Percentiles rank a stretch among this genome's conserved stretches.
These are phyloP conservation scores for Pheucticus melanocephalus DNA, from an alignment of 2,113 vertebrate genomes.

Conservation along the genomic window DNA sequence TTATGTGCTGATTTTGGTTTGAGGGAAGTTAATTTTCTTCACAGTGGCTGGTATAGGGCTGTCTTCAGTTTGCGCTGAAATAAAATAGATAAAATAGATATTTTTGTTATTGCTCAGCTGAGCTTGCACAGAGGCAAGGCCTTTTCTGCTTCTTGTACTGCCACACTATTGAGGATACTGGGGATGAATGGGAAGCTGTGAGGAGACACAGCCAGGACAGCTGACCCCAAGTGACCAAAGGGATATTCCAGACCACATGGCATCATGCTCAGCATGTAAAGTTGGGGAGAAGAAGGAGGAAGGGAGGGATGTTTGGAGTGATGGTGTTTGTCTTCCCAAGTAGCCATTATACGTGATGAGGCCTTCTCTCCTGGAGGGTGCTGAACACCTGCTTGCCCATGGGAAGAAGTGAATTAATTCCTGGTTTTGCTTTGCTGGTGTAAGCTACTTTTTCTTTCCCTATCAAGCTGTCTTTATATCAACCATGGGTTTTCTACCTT, in stretches of 20 bases:
- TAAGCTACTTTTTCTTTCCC: neutral
- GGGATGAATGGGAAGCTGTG: neutral
- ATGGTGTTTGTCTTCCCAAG: neutral
- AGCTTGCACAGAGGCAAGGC: neutral
- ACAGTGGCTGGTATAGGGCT: neutral
- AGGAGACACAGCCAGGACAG: neutral
- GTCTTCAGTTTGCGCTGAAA: neutral
- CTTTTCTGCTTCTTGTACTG: neutral
- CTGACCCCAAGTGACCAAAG: neutral
- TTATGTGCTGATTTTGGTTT: neutral
- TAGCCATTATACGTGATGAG: neutral
- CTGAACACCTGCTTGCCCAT: neutral
- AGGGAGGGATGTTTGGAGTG: neutral
- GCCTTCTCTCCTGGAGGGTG: neutral
- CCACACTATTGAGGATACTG: accelerated
- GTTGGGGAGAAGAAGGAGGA: neutral
- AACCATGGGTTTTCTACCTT: neutral
- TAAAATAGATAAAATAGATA: neutral
- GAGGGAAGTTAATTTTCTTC: neutral
- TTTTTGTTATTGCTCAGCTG: neutral
- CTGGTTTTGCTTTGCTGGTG: neutral
- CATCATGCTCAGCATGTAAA: neutral
- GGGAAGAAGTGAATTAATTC: neutral
- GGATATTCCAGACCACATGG: neutral
- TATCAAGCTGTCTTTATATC: neutral